Base-by-base conservation (phyloP, 2,797 vertebrate species). In the Mastacembelus armatus region DNA sequence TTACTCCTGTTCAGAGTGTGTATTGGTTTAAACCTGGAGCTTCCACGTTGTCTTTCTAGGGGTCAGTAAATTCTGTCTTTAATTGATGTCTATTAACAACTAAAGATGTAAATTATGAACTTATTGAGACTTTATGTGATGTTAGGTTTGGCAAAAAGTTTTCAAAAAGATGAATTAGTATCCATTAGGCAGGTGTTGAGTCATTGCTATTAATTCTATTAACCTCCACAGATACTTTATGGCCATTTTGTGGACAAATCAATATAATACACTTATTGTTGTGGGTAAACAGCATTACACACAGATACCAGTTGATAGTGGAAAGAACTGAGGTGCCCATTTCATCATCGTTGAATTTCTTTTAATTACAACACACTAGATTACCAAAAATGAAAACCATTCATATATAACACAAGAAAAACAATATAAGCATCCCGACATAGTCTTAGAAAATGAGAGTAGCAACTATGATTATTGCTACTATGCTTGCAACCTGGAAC, bases 151-250 rank as follows among this genome's bases (percentile, higher is more conserved):
- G 51, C 16, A 29, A 27, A n/a, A n/a, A n/a, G n/a, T 14, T 52
- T 40, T 60, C 11, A 78, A 43, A 33, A 24, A 42, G 49, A 40
- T 26, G 24, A 3, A 26, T n/a, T n/a, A n/a, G n/a, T n/a, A n/a
- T n/a, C n/a, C n/a, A n/a, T n/a, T n/a, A n/a, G n/a, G n/a, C n/a
- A n/a, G n/a, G n/a, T n/a, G n/a, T n/a, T n/a, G n/a, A n/a, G n/a
- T n/a, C n/a, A n/a, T n/a, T n/a, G 42, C 27, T 62, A 65, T 67
- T 49, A 36, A 64, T 65, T 70, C 27, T 61, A 56, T 78, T 71
- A n/a, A n/a, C n/a, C n/a, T 36, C 21, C n/a, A 50, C 1, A 29
- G 9, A 67, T 15, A 27, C 75, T 67, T 58, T 35, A 29, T 56
- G 30, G 49, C 19, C n/a, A 72, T 59, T 72, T 43, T 69, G 40